A percentile compares a stretch with the other conserved stretches of the same genome.
Evolutionary conservation across 2,888 invertebrate species (phyloP).

Genomic region (Patella ulyssiponensis): DNA sequence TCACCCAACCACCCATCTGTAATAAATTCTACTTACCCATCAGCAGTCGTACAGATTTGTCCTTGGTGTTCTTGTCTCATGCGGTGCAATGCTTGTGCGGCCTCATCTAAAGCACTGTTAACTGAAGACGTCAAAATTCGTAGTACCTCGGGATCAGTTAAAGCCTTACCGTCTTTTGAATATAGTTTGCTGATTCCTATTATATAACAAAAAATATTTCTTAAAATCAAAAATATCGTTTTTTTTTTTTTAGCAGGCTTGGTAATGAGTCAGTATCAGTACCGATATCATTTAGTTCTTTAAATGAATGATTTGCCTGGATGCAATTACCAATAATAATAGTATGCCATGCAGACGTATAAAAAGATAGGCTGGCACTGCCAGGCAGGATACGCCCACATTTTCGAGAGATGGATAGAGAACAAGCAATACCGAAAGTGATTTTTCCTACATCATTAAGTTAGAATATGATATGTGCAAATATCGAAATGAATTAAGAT

Average conservation of each 20-base stretch:
- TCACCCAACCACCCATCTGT: not conserved
- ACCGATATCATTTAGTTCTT: no score
- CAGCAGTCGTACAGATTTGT: conserved; percentile 72
- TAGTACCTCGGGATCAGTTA: conserved; percentile 90
- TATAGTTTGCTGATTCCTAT: conserved; percentile 86
- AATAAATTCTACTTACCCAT: conserved; percentile 29
- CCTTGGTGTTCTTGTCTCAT: conserved; percentile 89
- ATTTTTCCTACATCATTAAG: no score
- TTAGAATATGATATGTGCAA: no score
- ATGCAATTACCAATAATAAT: not conserved
- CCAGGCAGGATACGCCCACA: no score
- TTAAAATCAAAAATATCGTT: not conserved
- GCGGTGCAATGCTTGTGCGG: conserved; percentile 94
- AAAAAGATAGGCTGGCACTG: no score
- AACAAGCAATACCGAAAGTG: no score
- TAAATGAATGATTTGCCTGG: not conserved
- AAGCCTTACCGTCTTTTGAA: conserved; percentile 76
- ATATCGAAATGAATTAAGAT: no score
- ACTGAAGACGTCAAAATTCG: conserved; percentile 89
- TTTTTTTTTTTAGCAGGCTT: not conserved
- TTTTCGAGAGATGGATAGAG: no score
- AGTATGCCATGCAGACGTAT: no score
- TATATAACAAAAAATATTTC: no score
- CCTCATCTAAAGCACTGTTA: conserved; percentile 95
- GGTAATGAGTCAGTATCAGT: no score